Evolutionary conservation across 1,140 invertebrate genomes (phyloP).

Genomic region (Rhagoletis zephyria): DNA sequence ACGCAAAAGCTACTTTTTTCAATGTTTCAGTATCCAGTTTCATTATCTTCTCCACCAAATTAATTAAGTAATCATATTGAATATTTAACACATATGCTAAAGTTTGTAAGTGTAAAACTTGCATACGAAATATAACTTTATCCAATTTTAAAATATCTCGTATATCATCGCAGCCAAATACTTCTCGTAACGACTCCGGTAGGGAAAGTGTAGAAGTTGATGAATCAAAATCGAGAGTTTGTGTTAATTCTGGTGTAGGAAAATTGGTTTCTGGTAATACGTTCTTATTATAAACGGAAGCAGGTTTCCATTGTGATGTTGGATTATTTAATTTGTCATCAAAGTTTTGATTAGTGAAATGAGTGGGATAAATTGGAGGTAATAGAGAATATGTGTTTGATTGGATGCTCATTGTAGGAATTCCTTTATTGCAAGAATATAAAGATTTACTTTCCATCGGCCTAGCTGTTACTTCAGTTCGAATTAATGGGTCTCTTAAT

Average conservation of each 20-base stretch:
- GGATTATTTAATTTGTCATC: neutral
- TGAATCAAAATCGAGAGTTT: constrained; percentile 46
- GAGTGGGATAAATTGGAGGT: constrained; percentile 44
- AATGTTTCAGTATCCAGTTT: constrained; percentile 49
- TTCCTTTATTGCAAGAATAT: neutral
- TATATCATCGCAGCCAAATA: constrained; percentile 53
- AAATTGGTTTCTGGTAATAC: neutral
- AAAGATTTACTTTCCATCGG: neutral
- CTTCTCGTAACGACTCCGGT: constrained; percentile 43
- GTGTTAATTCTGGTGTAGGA: constrained; percentile 53
- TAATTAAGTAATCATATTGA: constrained; percentile 32
- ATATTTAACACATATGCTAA: constrained; percentile 53
- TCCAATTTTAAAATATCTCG: constrained; percentile 53
- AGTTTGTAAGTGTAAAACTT: constrained; percentile 44
- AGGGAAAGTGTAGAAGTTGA: constrained; percentile 48
- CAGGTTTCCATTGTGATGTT: neutral
- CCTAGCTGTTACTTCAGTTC: neutral
- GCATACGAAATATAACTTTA: constrained; percentile 34
- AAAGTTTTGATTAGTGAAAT: constrained; percentile 54
- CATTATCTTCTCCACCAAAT: constrained; percentile 50
- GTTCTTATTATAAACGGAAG: neutral
- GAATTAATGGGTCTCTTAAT: neutral
- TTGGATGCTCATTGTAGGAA: neutral
- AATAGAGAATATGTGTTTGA: constrained; percentile 1
- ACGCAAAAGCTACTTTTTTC: constrained; percentile 43